Conservation (phyloP, 30 jellyfish, hydroid and myxozoan genomes). For the Clytia hemisphaerica region DNA sequence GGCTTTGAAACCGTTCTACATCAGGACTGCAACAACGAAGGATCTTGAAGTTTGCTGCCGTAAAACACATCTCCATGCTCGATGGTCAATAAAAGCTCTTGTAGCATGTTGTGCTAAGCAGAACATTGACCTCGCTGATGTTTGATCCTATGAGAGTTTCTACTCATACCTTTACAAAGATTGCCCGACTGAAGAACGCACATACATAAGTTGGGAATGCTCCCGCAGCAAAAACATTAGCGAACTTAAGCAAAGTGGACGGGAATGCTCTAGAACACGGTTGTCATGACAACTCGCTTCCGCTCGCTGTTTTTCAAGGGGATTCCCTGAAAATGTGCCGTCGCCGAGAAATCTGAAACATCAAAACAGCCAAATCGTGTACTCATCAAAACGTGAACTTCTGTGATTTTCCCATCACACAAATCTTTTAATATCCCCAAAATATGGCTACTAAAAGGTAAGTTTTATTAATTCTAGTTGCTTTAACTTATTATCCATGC, state of each 20-base stretch:
- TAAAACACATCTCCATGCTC: conserved; percentile 31
- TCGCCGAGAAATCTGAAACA: too few species aligned
- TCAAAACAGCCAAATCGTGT: too few species aligned
- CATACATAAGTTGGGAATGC: conserved; percentile 30
- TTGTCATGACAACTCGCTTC: too few species aligned
- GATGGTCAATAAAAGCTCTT: conserved; percentile 31
- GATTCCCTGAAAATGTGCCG: too few species aligned
- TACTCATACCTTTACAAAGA: neutral
- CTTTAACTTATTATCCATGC: too few species aligned
- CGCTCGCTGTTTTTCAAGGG: too few species aligned
- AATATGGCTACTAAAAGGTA: too few species aligned
- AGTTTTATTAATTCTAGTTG: too few species aligned
- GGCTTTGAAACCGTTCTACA: conserved; percentile 30
- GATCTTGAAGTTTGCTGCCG: conserved; percentile 37
- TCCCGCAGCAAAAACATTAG: conserved; percentile 11
- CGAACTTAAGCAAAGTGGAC: conserved; percentile 5
- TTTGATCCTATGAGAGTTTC: conserved; percentile 7
- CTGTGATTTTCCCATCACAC: too few species aligned
- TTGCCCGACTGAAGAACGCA: conserved; percentile 4
- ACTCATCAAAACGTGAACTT: too few species aligned
- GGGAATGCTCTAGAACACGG: neutral
- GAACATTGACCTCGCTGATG: conserved; percentile 1
- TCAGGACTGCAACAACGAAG: conserved; percentile 28
- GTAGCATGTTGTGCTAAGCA: conserved; percentile 20
- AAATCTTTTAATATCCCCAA: too few species aligned